Conservation (phyloP, 2,113 vertebrate species). For the Sitta europaea region DNA sequence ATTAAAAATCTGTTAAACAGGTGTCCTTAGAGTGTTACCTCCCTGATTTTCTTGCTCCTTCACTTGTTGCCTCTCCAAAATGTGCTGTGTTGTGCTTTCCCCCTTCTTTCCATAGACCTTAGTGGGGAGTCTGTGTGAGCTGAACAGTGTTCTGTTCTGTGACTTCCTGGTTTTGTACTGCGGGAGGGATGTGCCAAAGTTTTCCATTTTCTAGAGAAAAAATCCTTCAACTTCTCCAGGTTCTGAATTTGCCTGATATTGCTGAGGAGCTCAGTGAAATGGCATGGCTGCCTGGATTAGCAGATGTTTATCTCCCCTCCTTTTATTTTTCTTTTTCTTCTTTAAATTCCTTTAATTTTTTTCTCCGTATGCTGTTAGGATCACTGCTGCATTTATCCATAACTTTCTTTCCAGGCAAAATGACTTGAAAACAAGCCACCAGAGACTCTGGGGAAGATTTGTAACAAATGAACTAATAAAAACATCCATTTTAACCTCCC, state of each 20-base stretch:
- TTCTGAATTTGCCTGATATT: neutral
- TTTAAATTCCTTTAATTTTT: neutral
- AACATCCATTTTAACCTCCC: neutral
- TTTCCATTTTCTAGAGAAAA: neutral
- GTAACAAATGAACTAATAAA: neutral
- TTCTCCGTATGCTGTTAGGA: neutral
- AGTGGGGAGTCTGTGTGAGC: neutral
- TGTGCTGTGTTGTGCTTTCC: neutral
- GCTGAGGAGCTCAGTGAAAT: neutral
- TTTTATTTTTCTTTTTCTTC: neutral
- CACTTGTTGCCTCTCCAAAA: neutral
- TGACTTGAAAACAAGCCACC: constrained; percentile 27
- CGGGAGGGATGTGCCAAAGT: neutral
- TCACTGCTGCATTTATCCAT: neutral
- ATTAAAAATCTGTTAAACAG: neutral
- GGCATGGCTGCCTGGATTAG: neutral
- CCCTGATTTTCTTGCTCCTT: neutral
- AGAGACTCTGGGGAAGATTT: neutral
- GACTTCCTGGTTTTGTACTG: neutral
- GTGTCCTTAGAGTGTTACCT: neutral
- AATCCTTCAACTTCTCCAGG: neutral
- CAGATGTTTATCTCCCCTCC: neutral
- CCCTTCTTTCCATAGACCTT: neutral
- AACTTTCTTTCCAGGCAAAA: constrained; percentile 12
- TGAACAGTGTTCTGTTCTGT: neutral